A percentile compares a stretch with the other conserved stretches of the same genome.
Conservation (phyloP, 2,888 invertebrate genomes). For the Fissipunctia ypsillon region DNA sequence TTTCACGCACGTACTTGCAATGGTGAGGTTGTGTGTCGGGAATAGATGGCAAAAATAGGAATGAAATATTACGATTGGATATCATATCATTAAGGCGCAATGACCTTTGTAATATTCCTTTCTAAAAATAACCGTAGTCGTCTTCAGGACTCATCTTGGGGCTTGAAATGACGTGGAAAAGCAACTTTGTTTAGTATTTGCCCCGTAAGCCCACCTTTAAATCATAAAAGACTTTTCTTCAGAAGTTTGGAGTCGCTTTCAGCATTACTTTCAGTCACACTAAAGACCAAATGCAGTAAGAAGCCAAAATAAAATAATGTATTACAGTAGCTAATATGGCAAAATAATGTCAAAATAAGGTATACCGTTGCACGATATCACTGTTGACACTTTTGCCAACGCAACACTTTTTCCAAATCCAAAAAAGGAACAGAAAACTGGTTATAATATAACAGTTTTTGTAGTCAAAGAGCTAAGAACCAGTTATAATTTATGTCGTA, state of each 20-base stretch:
- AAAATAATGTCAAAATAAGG: not conserved
- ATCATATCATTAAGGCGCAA: not conserved
- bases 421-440: slow-evolving; percentile 36
- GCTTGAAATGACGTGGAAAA: not conserved
- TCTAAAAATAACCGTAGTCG: not conserved
- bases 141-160: not conserved
- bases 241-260: not conserved
- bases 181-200: too few relatives aligned
- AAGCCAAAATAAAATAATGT: not conserved
- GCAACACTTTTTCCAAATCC: slow-evolving; percentile 20
- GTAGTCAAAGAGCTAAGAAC: slow-evolving; percentile 46
- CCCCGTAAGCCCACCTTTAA: too few relatives aligned
- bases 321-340: not conserved
- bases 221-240: not conserved
- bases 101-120: not conserved
- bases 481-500: slow-evolving; percentile 59
- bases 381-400: slow-evolving; percentile 26
- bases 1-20: slow-evolving; percentile 34
- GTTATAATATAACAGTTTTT: slow-evolving; percentile 58
- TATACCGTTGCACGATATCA: slow-evolving; percentile 4
- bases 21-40: not conserved
- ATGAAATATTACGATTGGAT: not conserved
- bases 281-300: not conserved
- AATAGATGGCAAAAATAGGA: not conserved
- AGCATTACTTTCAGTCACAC: not conserved